Base-by-base conservation (phyloP, 2,888 invertebrate genomes). In the Cataglyphis cursor region DNA sequence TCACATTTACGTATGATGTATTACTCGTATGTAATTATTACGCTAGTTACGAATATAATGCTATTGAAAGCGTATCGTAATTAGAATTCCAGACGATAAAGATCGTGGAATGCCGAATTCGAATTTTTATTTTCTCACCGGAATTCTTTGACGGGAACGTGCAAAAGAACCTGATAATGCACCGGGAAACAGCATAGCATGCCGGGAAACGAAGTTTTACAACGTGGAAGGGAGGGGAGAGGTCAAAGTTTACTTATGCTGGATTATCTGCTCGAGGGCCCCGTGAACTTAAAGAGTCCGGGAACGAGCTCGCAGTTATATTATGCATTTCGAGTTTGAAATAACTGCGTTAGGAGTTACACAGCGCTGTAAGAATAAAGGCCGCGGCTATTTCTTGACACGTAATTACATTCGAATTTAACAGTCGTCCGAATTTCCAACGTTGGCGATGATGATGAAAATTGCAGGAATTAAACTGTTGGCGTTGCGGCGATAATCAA, bases 231-330 rank as follows among this genome's bases (percentile, higher is more conserved):
- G 38, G 57, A 64, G 59, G 62, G 59, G 62, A 76, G 73, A 66
- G 75, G 54, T 51, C 72, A 57, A 80, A 84, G 84, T 87, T 87
- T 86, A 76, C 75, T 62, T 73, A 81, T 73, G 85, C 66, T 68
- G 12, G 72, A 75, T 76, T 85, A 73, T 81, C 87, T 62, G 80
- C 81, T 44, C 59, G 83, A 82, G 68, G 73, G 85, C 83, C 62
- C 38, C 80, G 70, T 38, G 75, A 84, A 86, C 80, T 84, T 75
- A 81, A 87, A 87, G 87, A 85, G 87, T 59, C 73, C 73, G 28
- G 82, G 73, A 87, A 87, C 81, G 85, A 87, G 87, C 86, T 86
- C 82, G 81, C 82, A 81, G 85, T 85, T 85, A 85, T 82, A 87
- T 87, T 87, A 87, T 74, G 85, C 82, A 76, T 85, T 80, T 78